Evolutionary conservation across 1,140 invertebrate species (phyloP).

Genomic region (Whitmania pigra): DNA sequence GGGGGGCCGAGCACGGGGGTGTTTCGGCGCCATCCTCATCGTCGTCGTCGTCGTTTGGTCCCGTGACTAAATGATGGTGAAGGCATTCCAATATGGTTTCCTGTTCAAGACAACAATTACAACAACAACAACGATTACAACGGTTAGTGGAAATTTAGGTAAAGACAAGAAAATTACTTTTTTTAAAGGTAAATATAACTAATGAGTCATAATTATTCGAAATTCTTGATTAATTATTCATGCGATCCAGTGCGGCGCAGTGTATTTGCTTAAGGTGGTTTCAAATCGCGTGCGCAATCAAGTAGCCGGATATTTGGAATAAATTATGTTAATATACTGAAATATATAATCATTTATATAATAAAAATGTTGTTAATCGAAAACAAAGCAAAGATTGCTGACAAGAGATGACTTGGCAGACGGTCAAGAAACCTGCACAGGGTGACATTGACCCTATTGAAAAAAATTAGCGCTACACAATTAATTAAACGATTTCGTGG

Average conservation of each 20-base stretch:
- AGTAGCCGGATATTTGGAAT: neutral
- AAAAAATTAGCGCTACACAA: neutral
- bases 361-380: neutral
- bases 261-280: neutral
- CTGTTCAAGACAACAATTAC: conserved; percentile 42
- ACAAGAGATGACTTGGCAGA: too few species aligned
- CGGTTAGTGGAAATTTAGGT: too few species aligned
- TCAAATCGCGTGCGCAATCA: too few species aligned
- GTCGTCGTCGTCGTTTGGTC: too few species aligned
- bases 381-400: neutral
- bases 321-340: neutral
- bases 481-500: neutral
- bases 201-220: neutral
- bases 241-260: neutral
- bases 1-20: conserved; percentile 68
- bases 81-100: conserved; percentile 81
- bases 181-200: neutral
- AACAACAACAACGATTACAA: too few species aligned
- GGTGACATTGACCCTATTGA: neutral
- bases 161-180: neutral
- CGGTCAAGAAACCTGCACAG: too few species aligned
- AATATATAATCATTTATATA: too few species aligned
- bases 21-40: conserved; percentile 54
- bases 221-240: neutral
- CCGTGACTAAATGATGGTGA: conserved; percentile 68